Base-by-base conservation (phyloP, 2,888 invertebrate genomes). In the Acleris holmiana region DNA sequence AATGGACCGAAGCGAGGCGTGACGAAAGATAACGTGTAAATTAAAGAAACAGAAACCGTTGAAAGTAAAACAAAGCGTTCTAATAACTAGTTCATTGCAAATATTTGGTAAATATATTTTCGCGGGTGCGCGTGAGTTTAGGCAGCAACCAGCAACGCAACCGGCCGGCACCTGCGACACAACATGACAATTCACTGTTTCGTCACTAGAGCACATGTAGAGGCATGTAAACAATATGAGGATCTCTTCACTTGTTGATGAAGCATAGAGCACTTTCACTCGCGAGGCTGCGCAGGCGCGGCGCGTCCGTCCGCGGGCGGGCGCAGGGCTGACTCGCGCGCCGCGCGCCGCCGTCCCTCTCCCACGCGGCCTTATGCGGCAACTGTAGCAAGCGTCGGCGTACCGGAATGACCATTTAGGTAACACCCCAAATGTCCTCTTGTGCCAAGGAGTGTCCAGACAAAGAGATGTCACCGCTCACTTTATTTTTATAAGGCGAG, bases 321-420 rank as follows among this genome's bases (percentile, higher is more conserved):
- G 82, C 88, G 84, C 86, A 84, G 88, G 89, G 88, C 86, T 77
- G 76, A 90, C 91, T 88, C 83, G 82, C 83, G 83, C 73, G 71
- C 77, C 71, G 72, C 62, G 68, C 74, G 66, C 76, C 67, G 79
- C 78, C 83, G 73, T 72, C 76, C 82, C 86, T 82, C 86, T 84
- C 85, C 84, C 81, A 77, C 83, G 78, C 81, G 70, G 77, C 82
- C 82, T 76, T 79, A 77, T 74, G 74, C 74, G 74, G 73, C 78
- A 83, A 85, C 76, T 82, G 83, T 84, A 81, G 76, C 83, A 77
- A 61, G 76, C 79, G 90, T 89, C 77, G 90, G 90, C 78, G 83
- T 79, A 86, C 84, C 82, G 78, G 88, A 88, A 86, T 84, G 68
- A 68, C 90, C 91, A 82, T 89, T 84, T 89, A 81, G 73, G 90